These are phyloP conservation scores for Anisognathus igniventris DNA, from an alignment of 2,797 vertebrate genomes.

Conservation along the genomic window DNA sequence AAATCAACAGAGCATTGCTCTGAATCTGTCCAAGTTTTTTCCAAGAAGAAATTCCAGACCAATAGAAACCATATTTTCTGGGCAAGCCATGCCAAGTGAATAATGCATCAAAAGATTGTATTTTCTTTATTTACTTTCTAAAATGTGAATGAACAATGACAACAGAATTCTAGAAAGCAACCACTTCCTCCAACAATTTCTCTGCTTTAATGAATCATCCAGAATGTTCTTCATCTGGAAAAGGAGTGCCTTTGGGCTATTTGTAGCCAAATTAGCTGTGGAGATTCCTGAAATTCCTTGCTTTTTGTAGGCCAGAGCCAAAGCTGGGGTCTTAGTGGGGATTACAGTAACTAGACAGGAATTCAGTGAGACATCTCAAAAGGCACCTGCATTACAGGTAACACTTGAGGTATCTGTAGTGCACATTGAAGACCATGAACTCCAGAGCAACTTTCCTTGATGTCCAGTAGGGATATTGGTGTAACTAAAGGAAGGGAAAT, in stretches of 20 bases:
- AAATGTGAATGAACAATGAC: background rate
- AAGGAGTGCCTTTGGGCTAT: background rate
- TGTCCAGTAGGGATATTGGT: background rate
- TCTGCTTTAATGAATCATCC: background rate
- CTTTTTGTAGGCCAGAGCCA: background rate
- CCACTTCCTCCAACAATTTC: fast-evolving
- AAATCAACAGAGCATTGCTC: background rate
- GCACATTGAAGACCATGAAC: background rate
- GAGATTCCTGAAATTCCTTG: background rate
- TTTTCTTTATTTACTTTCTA: background rate
- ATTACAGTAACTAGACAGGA: background rate
- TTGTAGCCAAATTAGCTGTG: background rate
- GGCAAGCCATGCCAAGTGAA: background rate
- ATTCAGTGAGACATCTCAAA: background rate
- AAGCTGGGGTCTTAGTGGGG: background rate
- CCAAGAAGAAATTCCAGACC: background rate
- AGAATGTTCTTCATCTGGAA: background rate
- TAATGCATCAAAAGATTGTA: background rate
- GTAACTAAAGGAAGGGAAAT: background rate
- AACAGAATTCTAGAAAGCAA: background rate
- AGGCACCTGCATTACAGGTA: background rate
- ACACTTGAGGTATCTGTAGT: background rate
- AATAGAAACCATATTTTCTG: background rate
- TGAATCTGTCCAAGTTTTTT: background rate
- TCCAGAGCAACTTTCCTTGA: background rate